Conservation (phyloP, 2,888 invertebrate species). For the Cordilura impudica region DNA sequence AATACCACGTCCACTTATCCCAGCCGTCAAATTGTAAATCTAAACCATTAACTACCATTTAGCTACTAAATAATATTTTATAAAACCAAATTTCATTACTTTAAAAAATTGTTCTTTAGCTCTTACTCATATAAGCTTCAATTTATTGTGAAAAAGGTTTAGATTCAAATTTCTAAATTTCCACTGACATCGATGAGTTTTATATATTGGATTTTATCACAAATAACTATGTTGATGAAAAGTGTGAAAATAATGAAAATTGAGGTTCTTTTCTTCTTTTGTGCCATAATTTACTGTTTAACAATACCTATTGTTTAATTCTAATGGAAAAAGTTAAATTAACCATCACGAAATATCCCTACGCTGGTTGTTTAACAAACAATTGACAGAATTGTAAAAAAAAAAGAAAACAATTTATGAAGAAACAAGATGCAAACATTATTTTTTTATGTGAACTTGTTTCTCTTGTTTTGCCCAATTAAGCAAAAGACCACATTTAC, state of each 20-base stretch:
- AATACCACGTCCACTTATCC: too few relatives aligned
- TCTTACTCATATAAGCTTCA: too few relatives aligned
- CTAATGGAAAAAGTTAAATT: slow-evolving; percentile 42
- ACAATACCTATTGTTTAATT: slow-evolving; percentile 27
- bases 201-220: slow-evolving; percentile 1
- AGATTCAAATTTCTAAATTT: too few relatives aligned
- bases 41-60: too few relatives aligned
- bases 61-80: too few relatives aligned
- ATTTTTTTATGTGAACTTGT: not conserved
- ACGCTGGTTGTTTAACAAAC: not conserved
- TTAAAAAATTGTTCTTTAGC: too few relatives aligned
- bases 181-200: too few relatives aligned
- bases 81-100: too few relatives aligned
- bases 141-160: too few relatives aligned
- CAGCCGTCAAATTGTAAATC: too few relatives aligned
- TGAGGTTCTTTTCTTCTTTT: slow-evolving; percentile 5
- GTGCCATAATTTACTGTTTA: not conserved
- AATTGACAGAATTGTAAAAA: slow-evolving; percentile 8
- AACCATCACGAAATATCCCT: slow-evolving; percentile 21
- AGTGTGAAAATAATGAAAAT: slow-evolving; percentile 25
- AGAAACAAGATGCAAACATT: not conserved
- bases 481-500: slow-evolving; percentile 56
- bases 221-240: slow-evolving; percentile 28
- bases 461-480: slow-evolving; percentile 53
- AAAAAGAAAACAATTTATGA: slow-evolving; percentile 6